Base-by-base conservation (phyloP, 2,113 vertebrate genomes). In the human region DNA sequence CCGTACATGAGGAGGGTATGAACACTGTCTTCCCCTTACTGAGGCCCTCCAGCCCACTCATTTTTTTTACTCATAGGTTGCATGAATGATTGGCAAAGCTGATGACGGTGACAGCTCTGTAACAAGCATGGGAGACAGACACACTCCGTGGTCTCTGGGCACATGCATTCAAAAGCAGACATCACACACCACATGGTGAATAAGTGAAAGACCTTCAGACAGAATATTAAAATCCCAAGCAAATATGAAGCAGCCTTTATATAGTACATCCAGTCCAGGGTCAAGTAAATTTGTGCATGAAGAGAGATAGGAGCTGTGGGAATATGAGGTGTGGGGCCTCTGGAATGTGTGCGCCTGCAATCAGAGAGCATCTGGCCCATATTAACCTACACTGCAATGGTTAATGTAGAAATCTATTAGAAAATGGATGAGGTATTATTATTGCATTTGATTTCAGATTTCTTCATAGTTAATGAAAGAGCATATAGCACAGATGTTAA, bases 401-500 rank as follows among this genome's bases (percentile, higher is more conserved):
- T 30, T 70, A 38, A 14, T 52, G 35, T 2, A 73, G n/a, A 94
- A 83, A 38, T 91, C 59, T 64, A 55, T 70, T 83, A 3, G 22
- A 59, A 55, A 93, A 61, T 55, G 6, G 25, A 27, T 11, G 12
- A 55, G 18, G 18, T 45, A 64, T 57, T 38, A 13, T 73, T 43
- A 72, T 52, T 32, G 8, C 23, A 43, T 68, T 45, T 68, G 32
- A 59, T 70, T 35, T 25, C 35, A 50, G 6, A 40, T 52, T 61
- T 76, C 59, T 52, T 91, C 73, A 35, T 27, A 40, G 48, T 85
- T 61, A 43, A 48, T 43, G n/a, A 72, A 91, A 79, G 72, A 85
- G 25, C 27, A 27, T 7, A 40, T 5, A 59, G 25, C 8, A 85
- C 23, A 48, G 20, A 6, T 35, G 38, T 35, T 85, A 91, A 85